Evolutionary conservation across 2,888 invertebrate genomes (phyloP), one percentile per base, ranked within the genome.

Genomic region (Lasioglossum vierecki): DNA sequence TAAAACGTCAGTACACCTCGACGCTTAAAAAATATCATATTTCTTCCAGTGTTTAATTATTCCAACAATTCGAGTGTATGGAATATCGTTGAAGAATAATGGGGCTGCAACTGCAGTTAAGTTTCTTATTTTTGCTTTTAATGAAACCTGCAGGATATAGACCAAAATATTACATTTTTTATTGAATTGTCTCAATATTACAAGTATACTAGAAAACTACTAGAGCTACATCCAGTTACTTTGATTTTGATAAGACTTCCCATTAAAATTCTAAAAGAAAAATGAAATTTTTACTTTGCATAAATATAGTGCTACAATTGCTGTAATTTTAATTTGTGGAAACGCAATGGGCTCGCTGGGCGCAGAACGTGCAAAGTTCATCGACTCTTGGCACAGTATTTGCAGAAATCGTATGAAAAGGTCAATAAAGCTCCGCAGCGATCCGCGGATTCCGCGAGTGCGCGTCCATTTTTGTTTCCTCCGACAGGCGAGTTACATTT

Each of bases 401-500:
- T 22, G 35, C 4, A 15, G 39, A 75, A 81, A 57, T 39, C 46
- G 11, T 18, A 3, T 11, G 18, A 39, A 68, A 68, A 53, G 41
- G 22, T 68, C 68, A 8, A 68, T 68, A 68, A 68, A 68, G 39
- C 41, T 68, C 44, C 35, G 30, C 44, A 44, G 44, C 41, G 41
- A 57, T 44, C 57, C 60, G 46, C 49, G 44, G 26, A 57, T 44
- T 78, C 49, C 13, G n/a, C 35, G 3, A n/a, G 53, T 22, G 53
- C 6, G 22, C 57, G 35, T 76, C 76, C 35, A 66, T 83, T 82
- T 83, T 60, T 57, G 83, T 60, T 82, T 46, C 30, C 26, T n/a
- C 30, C 30, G 44, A 8, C 57, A 15, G 9, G 13, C 39, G 30
- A 26, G 66, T 80, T 68, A 49, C 77, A 44, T 77, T 83, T 68